phyloP scores from a whole-genome alignment of 2,888 invertebrate genomes.

The Lepeophtheirus nordmannii region DNA sequence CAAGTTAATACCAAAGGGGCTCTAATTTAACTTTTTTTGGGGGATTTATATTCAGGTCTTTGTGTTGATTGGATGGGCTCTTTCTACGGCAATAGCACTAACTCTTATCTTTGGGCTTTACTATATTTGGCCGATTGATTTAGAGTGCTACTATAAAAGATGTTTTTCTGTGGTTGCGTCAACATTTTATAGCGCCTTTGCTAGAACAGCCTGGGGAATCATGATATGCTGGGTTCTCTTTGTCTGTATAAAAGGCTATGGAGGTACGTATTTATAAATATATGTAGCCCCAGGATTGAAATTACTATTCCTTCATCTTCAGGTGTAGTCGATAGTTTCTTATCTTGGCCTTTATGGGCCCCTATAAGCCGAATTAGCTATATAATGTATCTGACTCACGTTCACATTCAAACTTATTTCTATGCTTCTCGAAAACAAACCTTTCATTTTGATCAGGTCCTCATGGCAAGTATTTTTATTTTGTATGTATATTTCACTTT shows the following conservation, averaged over 20 bases:
- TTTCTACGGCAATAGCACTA: neutral
- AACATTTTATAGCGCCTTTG: neutral
- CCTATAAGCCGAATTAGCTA: slow-evolving; percentile 4
- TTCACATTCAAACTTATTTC: slow-evolving; percentile 8
- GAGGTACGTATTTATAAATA: slow-evolving; percentile 32
- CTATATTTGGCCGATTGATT: slow-evolving; percentile 10
- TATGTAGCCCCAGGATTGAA: neutral
- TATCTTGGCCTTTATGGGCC: neutral
- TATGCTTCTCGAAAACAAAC: neutral
- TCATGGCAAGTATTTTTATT: neutral
- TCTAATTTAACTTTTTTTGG: too few species aligned
- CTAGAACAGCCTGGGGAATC: slow-evolving; percentile 4
- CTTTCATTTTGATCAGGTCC: slow-evolving; percentile 8
- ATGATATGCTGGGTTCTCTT: slow-evolving; percentile 7
- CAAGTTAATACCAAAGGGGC: too few species aligned
- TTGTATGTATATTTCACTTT: too few species aligned
- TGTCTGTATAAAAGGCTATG: slow-evolving; percentile 31
- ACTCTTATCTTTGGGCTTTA: neutral
- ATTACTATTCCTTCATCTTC: too few species aligned
- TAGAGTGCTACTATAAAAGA: neutral
- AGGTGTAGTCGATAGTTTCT: neutral
- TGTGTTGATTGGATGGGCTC: neutral
- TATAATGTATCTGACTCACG: slow-evolving; percentile 7
- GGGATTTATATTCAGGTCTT: too few species aligned
- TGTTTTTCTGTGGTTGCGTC: neutral